Conservation (phyloP, 2,113 vertebrate species). For the Heterotis niloticus region DNA sequence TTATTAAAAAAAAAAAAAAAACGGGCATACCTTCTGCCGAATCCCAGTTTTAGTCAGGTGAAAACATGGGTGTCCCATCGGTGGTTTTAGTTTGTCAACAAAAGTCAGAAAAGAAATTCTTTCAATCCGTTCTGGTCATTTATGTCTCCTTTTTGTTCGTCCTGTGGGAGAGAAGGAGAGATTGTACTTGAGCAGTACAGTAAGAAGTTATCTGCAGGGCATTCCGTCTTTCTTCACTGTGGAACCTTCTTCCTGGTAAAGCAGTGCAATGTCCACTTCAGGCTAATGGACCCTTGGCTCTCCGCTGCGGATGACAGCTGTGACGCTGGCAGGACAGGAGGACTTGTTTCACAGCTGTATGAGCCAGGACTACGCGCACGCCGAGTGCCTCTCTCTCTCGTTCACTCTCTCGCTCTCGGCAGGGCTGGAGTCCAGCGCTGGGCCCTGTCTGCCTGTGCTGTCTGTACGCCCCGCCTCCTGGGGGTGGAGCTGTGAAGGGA, state of each 20-base stretch:
- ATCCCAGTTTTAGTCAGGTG: not conserved
- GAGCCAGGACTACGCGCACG: conserved; percentile 58
- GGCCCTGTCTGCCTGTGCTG: conserved; percentile 53
- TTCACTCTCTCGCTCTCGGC: conserved; percentile 14
- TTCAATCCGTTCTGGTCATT: conserved; percentile 15
- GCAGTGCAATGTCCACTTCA: conserved; percentile 37
- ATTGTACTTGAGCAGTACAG: not conserved
- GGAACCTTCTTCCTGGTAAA: conserved; percentile 16
- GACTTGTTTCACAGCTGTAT: conserved; percentile 51
- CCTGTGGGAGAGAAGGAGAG: not conserved
- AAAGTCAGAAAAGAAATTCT: not conserved
- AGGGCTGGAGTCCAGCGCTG: conserved; percentile 26
- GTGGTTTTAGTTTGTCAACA: conserved; percentile 35
- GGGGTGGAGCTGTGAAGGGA: conserved; percentile 56
- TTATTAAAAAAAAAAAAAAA: conserved; percentile 14
- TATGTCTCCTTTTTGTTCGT: conserved; percentile 1
- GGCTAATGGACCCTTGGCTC: conserved; percentile 26
- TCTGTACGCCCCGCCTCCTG: conserved; percentile 53
- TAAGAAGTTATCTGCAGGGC: conserved; percentile 26
- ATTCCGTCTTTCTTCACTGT: not conserved
- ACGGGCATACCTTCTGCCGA: conserved; percentile 31
- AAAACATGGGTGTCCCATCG: conserved; percentile 37
- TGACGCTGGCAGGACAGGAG: conserved; percentile 50
- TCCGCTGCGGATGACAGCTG: conserved; percentile 35
- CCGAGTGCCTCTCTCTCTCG: conserved; percentile 26